phyloP scores from a whole-genome alignment of 2,888 invertebrate genomes.

The Nemotelus nigrinus region DNA sequence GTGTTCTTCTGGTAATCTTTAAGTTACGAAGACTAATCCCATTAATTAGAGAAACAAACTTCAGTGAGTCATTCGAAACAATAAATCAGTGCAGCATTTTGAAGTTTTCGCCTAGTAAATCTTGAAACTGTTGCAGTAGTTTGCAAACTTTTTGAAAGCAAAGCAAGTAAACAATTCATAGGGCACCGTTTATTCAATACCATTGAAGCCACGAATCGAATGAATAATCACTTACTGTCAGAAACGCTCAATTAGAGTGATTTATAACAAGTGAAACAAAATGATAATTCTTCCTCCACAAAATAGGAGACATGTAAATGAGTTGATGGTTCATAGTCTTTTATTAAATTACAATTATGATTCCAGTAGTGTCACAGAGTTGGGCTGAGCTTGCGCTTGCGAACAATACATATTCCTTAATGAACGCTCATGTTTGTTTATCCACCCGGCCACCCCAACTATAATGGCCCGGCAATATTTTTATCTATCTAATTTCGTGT shows the following conservation, averaged over 20 bases:
- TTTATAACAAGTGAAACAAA: constrained; percentile 36
- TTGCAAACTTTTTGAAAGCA: no score
- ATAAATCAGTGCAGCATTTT: no score
- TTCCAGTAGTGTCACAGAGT: neutral
- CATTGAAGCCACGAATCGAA: no score
- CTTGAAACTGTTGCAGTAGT: no score
- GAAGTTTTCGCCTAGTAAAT: no score
- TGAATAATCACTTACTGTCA: neutral
- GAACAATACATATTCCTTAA: constrained; percentile 28
- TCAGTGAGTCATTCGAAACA: no score
- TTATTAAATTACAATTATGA: constrained; percentile 42
- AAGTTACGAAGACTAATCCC: no score
- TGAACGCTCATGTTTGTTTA: constrained; percentile 19
- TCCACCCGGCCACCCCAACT: neutral
- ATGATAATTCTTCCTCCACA: neutral
- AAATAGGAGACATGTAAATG: constrained; percentile 14
- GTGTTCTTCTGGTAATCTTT: no score
- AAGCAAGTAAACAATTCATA: no score
- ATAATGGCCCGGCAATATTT: constrained; percentile 15
- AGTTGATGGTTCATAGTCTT: constrained; percentile 28
- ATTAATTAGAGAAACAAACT: no score
- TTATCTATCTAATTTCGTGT: constrained; percentile 42
- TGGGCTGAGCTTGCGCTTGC: neutral
- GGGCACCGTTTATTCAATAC: no score
- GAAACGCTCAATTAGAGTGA: constrained; percentile 40